A percentile compares a stretch with the other conserved stretches of the same genome.
Evolutionary conservation across 1,140 invertebrate genomes (phyloP).

Genomic region (Limonius californicus): DNA sequence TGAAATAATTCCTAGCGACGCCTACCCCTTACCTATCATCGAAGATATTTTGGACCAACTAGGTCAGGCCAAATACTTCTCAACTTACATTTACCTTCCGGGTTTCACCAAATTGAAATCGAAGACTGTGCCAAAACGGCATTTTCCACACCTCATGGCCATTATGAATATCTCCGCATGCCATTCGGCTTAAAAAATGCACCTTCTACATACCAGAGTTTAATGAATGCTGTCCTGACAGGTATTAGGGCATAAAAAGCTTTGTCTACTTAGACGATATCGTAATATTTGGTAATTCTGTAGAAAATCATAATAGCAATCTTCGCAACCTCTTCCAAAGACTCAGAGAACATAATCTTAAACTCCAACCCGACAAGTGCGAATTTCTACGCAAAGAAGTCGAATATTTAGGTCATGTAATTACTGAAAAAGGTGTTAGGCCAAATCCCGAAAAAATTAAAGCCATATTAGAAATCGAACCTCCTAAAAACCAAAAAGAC

Average conservation of each 20-base stretch:
- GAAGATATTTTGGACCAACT: constrained; percentile 46
- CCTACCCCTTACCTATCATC: constrained; percentile 51
- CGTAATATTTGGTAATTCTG: constrained; percentile 38
- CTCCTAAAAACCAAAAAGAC: not conserved
- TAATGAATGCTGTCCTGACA: constrained; percentile 42
- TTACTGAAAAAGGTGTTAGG: too few species aligned
- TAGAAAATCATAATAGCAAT: constrained; percentile 38
- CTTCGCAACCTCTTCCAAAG: constrained; percentile 20
- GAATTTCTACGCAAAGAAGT: constrained; percentile 32
- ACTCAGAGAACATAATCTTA: constrained; percentile 22
- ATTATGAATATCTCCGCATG: constrained; percentile 40
- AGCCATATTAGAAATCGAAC: too few species aligned
- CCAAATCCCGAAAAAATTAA: too few species aligned
- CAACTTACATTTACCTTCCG: constrained; percentile 48
- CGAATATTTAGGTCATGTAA: too few species aligned
- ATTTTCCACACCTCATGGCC: constrained; percentile 30
- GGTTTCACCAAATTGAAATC: constrained; percentile 48
- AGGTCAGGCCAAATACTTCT: constrained; percentile 45
- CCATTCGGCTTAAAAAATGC: constrained; percentile 42
- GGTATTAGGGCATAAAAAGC: constrained; percentile 36
- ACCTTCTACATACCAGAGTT: constrained; percentile 39
- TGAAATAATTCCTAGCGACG: constrained; percentile 38
- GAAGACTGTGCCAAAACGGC: not conserved
- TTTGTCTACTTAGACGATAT: constrained; percentile 49
- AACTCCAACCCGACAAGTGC: constrained; percentile 32